phyloP scores from a whole-genome alignment of 2,888 invertebrate genomes.

The Folsomia candida region DNA sequence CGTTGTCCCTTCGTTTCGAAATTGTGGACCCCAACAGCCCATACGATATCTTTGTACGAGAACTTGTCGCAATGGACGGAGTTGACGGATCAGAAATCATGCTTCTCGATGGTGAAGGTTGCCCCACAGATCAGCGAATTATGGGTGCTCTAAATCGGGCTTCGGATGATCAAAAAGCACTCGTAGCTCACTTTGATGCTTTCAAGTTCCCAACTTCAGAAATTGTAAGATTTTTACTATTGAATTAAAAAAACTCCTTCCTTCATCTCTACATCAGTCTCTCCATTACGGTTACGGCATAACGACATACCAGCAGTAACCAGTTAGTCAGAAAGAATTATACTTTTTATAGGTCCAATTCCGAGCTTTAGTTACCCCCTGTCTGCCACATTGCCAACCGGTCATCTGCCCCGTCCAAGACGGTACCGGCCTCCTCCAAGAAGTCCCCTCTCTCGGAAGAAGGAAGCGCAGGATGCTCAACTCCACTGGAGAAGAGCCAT shows the following conservation, averaged over 20 bases:
- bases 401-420: slow-evolving; percentile 84
- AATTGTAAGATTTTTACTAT: no score
- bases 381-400: slow-evolving; percentile 89
- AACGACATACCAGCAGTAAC: no score
- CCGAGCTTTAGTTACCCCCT: slow-evolving; percentile 90
- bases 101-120: slow-evolving; percentile 85
- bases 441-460: slow-evolving; percentile 78
- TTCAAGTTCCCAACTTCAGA: slow-evolving; percentile 95
- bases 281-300: no score
- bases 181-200: slow-evolving; percentile 88
- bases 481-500: slow-evolving; percentile 35
- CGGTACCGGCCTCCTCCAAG: slow-evolving; percentile 76
- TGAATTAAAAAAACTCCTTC: no score
- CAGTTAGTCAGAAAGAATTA: no score
- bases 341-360: no score
- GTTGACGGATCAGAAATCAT: slow-evolving; percentile 89
- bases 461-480: slow-evolving; percentile 66
- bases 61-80: slow-evolving; percentile 91
- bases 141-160: slow-evolving; percentile 90
- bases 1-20: slow-evolving; percentile 84
- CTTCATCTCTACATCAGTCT: no score
- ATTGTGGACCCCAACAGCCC: slow-evolving; percentile 89
- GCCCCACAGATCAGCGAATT: slow-evolving; percentile 89
- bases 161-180: slow-evolving; percentile 57
- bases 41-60: slow-evolving; percentile 91